Percentiles rank a stretch among this genome's conserved stretches.
Evolutionary conservation across 1,140 invertebrate species (phyloP).

Genomic region (Chironomus striatipennis): DNA sequence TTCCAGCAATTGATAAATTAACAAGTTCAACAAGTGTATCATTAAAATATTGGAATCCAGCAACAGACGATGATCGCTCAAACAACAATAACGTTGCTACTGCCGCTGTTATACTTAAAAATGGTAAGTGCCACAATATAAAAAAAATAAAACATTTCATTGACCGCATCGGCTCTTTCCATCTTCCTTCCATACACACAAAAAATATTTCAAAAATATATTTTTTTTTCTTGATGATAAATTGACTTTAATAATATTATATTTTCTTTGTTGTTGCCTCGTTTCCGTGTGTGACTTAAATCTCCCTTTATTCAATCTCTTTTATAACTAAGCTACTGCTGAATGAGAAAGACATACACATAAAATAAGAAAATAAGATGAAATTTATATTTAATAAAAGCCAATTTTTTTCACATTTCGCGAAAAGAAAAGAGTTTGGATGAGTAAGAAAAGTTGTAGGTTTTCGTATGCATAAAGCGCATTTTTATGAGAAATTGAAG

Average conservation of each 20-base stretch:
- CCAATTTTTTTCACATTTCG: conserved; percentile 20
- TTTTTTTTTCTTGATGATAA: too few relatives aligned
- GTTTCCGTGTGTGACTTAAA: neutral
- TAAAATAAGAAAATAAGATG: neutral
- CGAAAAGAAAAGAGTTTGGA: neutral
- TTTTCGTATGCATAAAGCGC: too few relatives aligned
- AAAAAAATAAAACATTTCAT: too few relatives aligned
- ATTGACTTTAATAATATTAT: conserved; percentile 13
- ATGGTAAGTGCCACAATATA: neutral
- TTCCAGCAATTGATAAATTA: neutral
- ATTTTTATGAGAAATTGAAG: too few relatives aligned
- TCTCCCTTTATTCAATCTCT: neutral
- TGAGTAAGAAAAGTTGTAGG: neutral
- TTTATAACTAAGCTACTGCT: neutral
- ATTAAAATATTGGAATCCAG: conserved; percentile 20
- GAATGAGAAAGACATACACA: neutral
- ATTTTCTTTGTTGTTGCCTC: neutral
- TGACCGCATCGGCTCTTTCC: too few relatives aligned
- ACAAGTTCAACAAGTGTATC: conserved; percentile 14
- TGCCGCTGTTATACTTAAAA: neutral
- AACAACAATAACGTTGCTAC: neutral
- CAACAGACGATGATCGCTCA: neutral
- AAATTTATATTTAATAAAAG: conserved; percentile 21
- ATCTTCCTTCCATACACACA: neutral
- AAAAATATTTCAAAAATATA: neutral